Percentiles rank a stretch among this genome's conserved stretches.
These are phyloP conservation scores for Uria aalge DNA, from an alignment of 2,113 vertebrate genomes.

Conservation along the genomic window DNA sequence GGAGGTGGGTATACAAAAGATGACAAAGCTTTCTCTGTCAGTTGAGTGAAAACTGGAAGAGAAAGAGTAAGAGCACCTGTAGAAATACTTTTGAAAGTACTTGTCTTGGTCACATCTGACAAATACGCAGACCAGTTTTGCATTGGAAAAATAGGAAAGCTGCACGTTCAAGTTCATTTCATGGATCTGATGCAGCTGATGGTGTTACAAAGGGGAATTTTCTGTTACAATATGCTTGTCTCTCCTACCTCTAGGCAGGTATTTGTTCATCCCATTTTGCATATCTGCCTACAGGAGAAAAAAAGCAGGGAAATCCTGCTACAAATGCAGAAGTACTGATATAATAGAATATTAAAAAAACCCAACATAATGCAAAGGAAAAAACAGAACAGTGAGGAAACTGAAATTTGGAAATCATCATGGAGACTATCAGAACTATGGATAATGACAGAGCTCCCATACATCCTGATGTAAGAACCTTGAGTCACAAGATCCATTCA, in stretches of 20 bases:
- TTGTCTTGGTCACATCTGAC: background rate
- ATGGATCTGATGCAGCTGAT: background rate
- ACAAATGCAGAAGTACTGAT: background rate
- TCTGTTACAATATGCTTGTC: accelerated
- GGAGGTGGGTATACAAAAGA: background rate
- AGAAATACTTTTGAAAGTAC: background rate
- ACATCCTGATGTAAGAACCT: background rate
- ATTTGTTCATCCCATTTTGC: background rate
- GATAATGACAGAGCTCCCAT: background rate
- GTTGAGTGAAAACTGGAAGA: background rate
- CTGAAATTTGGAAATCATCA: background rate
- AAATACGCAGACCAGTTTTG: background rate
- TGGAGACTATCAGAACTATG: background rate
- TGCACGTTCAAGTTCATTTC: background rate
- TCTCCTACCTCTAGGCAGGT: background rate
- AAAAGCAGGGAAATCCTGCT: background rate
- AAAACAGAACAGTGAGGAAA: background rate
- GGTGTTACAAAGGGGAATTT: background rate
- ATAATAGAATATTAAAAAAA: background rate
- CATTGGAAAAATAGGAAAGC: background rate
- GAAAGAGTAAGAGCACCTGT: background rate
- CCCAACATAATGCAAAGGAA: background rate
- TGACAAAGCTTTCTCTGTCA: background rate
- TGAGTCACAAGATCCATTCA: background rate
- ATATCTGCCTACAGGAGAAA: background rate